Evolutionary conservation across 2,888 invertebrate genomes (phyloP).

Genomic region (Acrocera orbiculus): DNA sequence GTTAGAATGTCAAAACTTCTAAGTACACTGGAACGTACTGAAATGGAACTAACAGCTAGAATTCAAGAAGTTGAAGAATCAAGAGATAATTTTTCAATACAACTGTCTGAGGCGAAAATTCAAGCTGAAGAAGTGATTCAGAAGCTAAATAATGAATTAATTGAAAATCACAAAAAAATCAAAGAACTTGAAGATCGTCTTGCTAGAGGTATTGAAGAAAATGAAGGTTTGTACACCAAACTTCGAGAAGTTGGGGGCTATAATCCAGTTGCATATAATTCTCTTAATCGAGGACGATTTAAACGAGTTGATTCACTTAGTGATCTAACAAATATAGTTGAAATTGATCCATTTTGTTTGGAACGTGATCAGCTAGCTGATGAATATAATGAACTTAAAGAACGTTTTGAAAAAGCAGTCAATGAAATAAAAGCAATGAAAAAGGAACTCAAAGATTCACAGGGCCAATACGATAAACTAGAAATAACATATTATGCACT

Average conservation of each 20-base stretch:
- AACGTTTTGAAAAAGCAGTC: constrained; percentile 65
- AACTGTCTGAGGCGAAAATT: constrained; percentile 49
- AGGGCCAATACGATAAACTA: constrained; percentile 60
- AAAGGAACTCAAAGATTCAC: constrained; percentile 59
- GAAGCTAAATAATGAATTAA: constrained; percentile 48
- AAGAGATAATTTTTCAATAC: constrained; percentile 41
- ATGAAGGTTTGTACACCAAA: constrained; percentile 51
- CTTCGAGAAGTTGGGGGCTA: constrained; percentile 53
- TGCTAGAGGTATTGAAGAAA: constrained; percentile 56
- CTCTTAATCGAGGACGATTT: constrained; percentile 26
- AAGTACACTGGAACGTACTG: constrained; percentile 54
- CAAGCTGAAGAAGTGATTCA: constrained; percentile 52
- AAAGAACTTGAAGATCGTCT: constrained; percentile 34
- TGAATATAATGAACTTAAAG: constrained; percentile 58
- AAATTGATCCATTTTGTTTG: constrained; percentile 52
- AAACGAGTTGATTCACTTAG: constrained; percentile 59
- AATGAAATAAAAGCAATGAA: constrained; percentile 70
- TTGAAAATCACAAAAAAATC: constrained; percentile 41
- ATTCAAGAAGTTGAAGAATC: constrained; percentile 53
- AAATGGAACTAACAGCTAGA: constrained; percentile 52
- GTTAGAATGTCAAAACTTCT: constrained; percentile 62
- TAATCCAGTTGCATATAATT: constrained; percentile 24
- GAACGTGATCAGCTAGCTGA: constrained; percentile 63
- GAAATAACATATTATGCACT: constrained; percentile 62
- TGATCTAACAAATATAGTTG: constrained; percentile 64